Conservation (phyloP, 2,888 invertebrate species). For the Fragum sueziense region DNA sequence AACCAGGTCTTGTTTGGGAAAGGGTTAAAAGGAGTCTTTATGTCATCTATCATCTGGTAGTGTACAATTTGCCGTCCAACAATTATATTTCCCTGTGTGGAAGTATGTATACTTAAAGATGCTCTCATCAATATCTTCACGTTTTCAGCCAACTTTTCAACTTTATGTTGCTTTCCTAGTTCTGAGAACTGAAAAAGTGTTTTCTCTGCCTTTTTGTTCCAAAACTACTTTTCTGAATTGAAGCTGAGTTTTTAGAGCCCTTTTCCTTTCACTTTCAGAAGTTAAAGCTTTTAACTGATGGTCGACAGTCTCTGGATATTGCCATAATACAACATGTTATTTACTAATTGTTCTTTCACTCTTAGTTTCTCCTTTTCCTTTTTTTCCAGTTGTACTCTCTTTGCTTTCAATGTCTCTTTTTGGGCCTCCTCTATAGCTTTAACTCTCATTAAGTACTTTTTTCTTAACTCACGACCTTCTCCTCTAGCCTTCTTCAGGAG, state of each 20-base stretch:
- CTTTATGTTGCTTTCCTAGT: slow-evolving; percentile 27
- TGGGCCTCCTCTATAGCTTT: slow-evolving; percentile 7
- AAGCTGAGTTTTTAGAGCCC: slow-evolving; percentile 33
- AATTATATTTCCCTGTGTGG: not conserved
- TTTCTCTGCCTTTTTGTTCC: slow-evolving; percentile 38
- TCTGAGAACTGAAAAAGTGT: slow-evolving; percentile 31
- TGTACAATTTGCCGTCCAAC: slow-evolving; percentile 30
- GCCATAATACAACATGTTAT: slow-evolving; percentile 39
- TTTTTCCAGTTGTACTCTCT: slow-evolving; percentile 25
- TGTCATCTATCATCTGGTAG: slow-evolving; percentile 7
- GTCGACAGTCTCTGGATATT: slow-evolving; percentile 36
- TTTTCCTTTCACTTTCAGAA: slow-evolving; percentile 14
- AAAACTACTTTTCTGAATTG: slow-evolving; percentile 32
- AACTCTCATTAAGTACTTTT: slow-evolving; percentile 25
- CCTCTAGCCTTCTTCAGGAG: slow-evolving; percentile 27
- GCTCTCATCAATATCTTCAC: slow-evolving; percentile 26
- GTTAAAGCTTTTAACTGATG: slow-evolving; percentile 7
- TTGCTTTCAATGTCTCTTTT: slow-evolving; percentile 12
- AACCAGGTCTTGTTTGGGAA: too few relatives aligned
- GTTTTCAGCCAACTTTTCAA: slow-evolving; percentile 30
- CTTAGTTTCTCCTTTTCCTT: slow-evolving; percentile 23
- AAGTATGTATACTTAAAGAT: not conserved
- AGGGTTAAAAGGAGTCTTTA: slow-evolving; percentile 25
- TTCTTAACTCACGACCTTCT: slow-evolving; percentile 25
- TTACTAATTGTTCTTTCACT: slow-evolving; percentile 9